These are phyloP conservation scores for Ictalurus furcatus DNA, from an alignment of 2,113 vertebrate genomes.

Conservation along the genomic window DNA sequence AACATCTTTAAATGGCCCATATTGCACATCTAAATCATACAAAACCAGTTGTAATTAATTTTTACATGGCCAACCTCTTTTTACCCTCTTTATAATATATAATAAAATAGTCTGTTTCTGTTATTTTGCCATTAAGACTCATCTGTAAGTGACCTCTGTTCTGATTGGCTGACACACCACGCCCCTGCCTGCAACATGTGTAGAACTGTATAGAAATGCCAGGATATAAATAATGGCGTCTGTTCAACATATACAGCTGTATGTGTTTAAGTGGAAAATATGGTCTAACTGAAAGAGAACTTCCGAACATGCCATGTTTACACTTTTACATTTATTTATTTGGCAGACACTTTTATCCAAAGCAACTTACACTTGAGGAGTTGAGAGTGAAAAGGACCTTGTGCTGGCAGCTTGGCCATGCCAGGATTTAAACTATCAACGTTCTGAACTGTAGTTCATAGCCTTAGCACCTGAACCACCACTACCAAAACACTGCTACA, in stretches of 20 bases:
- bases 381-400: background rate
- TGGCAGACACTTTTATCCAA: background rate
- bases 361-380: background rate
- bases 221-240: conserved; percentile 6
- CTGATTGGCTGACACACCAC: conserved; percentile 11
- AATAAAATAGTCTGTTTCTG: background rate
- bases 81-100: background rate
- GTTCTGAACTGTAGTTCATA: background rate
- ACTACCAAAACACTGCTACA: background rate
- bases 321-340: background rate
- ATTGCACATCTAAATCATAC: background rate
- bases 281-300: background rate
- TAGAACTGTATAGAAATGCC: background rate
- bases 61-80: background rate
- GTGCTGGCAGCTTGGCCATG: background rate
- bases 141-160: background rate
- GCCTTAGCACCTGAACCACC: background rate
- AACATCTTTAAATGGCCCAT: background rate
- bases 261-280: background rate
- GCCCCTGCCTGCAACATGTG: conserved; percentile 3
- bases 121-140: background rate
- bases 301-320: background rate
- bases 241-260: background rate
- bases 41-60: background rate
- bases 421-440: background rate